Percentiles rank a stretch among this genome's conserved stretches.
These are phyloP conservation scores for Dryoscopus gambensis DNA, from an alignment of 2,113 vertebrate species.

Conservation along the genomic window DNA sequence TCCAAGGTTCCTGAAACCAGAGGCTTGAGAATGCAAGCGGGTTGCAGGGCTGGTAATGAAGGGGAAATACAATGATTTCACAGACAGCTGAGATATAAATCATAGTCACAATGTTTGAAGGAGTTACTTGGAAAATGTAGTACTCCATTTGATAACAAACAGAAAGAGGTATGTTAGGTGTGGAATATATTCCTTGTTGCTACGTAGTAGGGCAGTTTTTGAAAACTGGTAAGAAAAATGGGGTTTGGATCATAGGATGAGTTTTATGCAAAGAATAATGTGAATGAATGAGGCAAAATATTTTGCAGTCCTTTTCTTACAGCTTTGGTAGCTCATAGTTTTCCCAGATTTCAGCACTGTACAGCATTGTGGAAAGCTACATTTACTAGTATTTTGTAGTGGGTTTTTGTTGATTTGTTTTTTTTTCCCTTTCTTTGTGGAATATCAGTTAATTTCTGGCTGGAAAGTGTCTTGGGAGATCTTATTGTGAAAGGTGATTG, in stretches of 20 bases:
- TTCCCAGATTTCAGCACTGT: not conserved
- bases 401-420: not conserved
- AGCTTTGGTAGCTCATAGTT: not conserved
- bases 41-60: not conserved
- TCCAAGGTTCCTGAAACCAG: not conserved
- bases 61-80: not conserved
- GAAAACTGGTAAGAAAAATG: not conserved
- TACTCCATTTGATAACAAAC: not conserved
- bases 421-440: not conserved
- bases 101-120: not conserved
- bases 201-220: not conserved
- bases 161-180: not conserved
- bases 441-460: not conserved
- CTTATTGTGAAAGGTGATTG: not conserved
- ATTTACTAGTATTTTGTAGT: not conserved
- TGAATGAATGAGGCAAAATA: not conserved
- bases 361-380: not conserved
- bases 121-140: not conserved
- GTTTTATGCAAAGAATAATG: not conserved
- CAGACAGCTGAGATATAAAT: not conserved
- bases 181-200: not conserved
- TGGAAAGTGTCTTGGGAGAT: not conserved
- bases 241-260: not conserved
- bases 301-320: not conserved
- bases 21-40: not conserved